phyloP scores from a whole-genome alignment of 2,113 vertebrate species.

The Nicator chloris region DNA sequence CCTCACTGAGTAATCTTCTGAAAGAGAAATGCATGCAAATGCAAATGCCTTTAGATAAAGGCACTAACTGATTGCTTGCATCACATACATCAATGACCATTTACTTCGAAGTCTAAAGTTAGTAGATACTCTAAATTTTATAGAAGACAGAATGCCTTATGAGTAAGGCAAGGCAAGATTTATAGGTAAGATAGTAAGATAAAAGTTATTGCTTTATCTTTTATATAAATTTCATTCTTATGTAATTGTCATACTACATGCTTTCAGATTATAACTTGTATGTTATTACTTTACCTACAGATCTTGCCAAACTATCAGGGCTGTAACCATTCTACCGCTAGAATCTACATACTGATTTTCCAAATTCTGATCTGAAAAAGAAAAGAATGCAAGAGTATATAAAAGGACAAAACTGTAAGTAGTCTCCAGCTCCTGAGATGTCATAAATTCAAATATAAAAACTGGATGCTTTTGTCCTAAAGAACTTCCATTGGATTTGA shows the following conservation, averaged over 20 bases:
- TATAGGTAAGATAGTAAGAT: slow-evolving; percentile 8
- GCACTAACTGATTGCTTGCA: neutral
- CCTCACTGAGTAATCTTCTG: neutral
- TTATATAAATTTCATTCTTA: neutral
- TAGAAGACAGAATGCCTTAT: neutral
- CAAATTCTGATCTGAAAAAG: neutral
- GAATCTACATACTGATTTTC: slow-evolving; percentile 18
- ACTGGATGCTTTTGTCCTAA: neutral
- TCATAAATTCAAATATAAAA: neutral
- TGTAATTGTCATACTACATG: neutral
- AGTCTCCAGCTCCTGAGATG: neutral
- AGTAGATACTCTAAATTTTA: neutral
- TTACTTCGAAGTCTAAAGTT: neutral
- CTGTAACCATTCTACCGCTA: neutral
- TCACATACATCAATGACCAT: neutral
- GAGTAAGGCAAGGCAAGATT: neutral
- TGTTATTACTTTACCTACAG: neutral
- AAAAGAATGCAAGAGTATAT: neutral
- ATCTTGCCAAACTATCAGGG: slow-evolving; percentile 3
- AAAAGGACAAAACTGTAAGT: neutral
- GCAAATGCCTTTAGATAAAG: neutral
- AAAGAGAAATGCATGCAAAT: neutral
- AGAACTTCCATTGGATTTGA: neutral
- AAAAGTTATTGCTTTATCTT: neutral
- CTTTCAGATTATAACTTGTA: neutral